A percentile compares a stretch with the other conserved stretches of the same genome.
These are phyloP conservation scores for Apamea crenata DNA, from an alignment of 2,888 invertebrate genomes.

Conservation along the genomic window DNA sequence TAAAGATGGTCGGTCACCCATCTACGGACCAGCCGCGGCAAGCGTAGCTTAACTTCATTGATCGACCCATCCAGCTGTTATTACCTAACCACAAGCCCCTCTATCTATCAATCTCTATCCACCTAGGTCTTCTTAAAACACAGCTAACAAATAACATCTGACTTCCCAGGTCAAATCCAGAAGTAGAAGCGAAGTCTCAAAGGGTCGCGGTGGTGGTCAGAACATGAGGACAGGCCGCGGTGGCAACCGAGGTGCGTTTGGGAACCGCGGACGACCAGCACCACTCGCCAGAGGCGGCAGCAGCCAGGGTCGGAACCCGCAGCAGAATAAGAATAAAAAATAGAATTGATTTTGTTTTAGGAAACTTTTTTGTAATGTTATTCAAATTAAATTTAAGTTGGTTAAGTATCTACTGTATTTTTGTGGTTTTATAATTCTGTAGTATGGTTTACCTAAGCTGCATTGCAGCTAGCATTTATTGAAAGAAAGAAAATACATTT, in stretches of 20 bases:
- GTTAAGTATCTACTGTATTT: constrained; percentile 23
- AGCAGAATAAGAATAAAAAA: constrained; percentile 86
- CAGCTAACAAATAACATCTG: not conserved
- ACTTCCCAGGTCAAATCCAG: constrained; percentile 91
- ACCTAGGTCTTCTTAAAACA: not conserved
- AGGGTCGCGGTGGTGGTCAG: constrained; percentile 92
- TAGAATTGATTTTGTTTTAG: constrained; percentile 56
- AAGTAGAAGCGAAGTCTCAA: constrained; percentile 94
- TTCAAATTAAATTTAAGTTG: constrained; percentile 46
- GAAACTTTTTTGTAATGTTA: constrained; percentile 37
- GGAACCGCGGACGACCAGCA: constrained; percentile 90
- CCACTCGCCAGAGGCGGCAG: constrained; percentile 89
- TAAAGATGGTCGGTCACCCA: too few relatives aligned
- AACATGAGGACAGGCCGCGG: constrained; percentile 91
- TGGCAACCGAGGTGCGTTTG: constrained; percentile 91
- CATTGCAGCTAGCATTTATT: too few relatives aligned
- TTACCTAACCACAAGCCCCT: too few relatives aligned
- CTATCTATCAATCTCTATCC: not conserved
- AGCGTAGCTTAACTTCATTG: not conserved
- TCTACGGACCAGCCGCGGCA: too few relatives aligned
- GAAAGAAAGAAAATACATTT: too few relatives aligned
- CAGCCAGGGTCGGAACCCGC: constrained; percentile 79
- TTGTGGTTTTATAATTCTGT: not conserved
- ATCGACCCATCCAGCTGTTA: not conserved
- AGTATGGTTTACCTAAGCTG: too few relatives aligned